A percentile compares a stretch with the other conserved stretches of the same genome.
These are phyloP conservation scores for Sebastes nivosus DNA, from an alignment of 2,797 vertebrate genomes.

Conservation along the genomic window DNA sequence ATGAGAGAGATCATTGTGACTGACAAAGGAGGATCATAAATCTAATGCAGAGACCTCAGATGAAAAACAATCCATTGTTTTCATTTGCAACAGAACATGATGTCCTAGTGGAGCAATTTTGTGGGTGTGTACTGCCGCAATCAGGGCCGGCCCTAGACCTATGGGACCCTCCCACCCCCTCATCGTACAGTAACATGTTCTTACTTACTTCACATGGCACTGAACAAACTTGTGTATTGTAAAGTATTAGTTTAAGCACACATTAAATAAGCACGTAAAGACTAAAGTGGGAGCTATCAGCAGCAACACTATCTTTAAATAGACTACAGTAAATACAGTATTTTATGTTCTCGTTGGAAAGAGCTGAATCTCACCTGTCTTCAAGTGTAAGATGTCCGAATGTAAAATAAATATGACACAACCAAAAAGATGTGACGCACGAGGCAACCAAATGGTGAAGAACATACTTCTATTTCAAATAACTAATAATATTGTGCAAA, in stretches of 20 bases:
- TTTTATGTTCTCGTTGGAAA: no score
- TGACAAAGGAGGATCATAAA: background rate
- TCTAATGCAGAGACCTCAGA: background rate
- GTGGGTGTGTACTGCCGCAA: background rate
- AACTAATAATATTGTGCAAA: no score
- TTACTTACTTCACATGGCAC: background rate
- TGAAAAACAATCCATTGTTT: background rate
- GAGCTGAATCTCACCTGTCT: no score
- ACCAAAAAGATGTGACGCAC: no score
- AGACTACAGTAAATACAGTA: background rate
- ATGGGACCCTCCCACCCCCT: background rate
- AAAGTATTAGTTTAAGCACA: background rate
- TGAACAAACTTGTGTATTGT: background rate
- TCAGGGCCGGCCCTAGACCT: background rate
- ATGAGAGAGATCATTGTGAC: background rate
- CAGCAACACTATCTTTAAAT: background rate
- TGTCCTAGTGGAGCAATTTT: background rate
- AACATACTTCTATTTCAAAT: no score
- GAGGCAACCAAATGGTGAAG: no score
- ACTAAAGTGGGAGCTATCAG: background rate
- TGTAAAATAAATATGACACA: no score
- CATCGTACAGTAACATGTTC: background rate
- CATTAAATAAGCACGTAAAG: background rate
- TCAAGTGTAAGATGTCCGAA: no score
- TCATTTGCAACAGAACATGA: background rate